Conservation (phyloP, 2,797 vertebrate species). For the Enteromius fasciolatus region DNA sequence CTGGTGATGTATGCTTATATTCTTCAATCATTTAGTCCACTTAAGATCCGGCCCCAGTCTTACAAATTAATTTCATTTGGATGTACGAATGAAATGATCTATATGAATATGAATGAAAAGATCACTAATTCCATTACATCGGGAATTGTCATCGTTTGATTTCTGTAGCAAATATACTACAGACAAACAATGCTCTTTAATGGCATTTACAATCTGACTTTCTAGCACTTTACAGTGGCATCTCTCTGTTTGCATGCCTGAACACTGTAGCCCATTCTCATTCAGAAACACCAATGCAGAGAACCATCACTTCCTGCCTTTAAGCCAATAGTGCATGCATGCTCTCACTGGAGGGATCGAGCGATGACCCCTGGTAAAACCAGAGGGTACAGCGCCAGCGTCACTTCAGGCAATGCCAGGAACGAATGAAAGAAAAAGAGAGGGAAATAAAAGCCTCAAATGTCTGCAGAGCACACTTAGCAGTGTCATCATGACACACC, state of each 20-base stretch:
- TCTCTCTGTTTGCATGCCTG: slow-evolving; percentile 32
- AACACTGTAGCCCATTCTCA: slow-evolving; percentile 27
- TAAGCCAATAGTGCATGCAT: slow-evolving; percentile 28
- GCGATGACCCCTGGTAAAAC: slow-evolving; percentile 34
- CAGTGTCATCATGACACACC: slow-evolving; percentile 45
- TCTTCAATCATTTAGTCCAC: background rate
- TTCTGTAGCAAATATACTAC: background rate
- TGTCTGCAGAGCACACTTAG: slow-evolving; percentile 31
- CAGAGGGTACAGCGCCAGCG: slow-evolving; percentile 16
- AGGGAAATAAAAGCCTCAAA: slow-evolving; percentile 39
- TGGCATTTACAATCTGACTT: slow-evolving; percentile 19
- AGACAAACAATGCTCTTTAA: background rate
- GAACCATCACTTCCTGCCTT: slow-evolving; percentile 30
- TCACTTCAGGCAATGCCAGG: slow-evolving; percentile 20
- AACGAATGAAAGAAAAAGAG: background rate
- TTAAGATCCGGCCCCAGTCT: background rate
- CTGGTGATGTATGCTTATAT: background rate
- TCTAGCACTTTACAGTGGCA: slow-evolving; percentile 6
- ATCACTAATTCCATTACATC: background rate
- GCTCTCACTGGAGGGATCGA: slow-evolving; percentile 21
- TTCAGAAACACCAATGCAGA: slow-evolving; percentile 16
- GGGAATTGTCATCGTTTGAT: background rate
- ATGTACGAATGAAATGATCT: background rate
- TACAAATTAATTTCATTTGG: background rate
- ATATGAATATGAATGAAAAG: background rate